A percentile compares a stretch with the other conserved stretches of the same genome.
phyloP scores from a whole-genome alignment of 2,113 vertebrate genomes.

The Rhodinocichla rosea region DNA sequence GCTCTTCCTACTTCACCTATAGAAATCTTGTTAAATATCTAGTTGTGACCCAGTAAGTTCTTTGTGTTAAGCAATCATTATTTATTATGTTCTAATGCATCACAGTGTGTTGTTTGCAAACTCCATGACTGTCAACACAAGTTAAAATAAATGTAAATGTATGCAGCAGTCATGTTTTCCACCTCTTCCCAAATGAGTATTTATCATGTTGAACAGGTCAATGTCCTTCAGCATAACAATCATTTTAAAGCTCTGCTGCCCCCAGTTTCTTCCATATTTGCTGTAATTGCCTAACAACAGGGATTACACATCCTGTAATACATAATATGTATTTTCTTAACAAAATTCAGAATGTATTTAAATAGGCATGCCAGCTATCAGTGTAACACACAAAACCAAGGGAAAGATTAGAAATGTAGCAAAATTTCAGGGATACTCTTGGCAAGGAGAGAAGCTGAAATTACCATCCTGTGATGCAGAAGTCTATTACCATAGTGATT shows the following conservation, averaged over 20 bases:
- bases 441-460: not conserved
- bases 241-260: not conserved
- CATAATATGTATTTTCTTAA: not conserved
- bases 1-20: not conserved
- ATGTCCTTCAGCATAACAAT: not conserved
- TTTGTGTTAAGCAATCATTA: not conserved
- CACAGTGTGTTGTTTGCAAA: not conserved
- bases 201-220: not conserved
- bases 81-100: not conserved
- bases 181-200: not conserved
- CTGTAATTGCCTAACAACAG: not conserved
- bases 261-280: not conserved
- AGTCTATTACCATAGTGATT: not conserved
- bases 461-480: not conserved
- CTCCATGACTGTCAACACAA: rapidly evolving
- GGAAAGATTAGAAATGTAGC: not conserved
- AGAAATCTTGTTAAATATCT: not conserved
- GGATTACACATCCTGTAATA: not conserved
- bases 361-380: not conserved
- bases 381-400: not conserved
- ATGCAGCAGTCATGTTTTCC: not conserved
- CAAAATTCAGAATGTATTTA: not conserved
- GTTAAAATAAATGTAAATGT: not conserved
- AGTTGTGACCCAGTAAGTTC: not conserved
- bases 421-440: not conserved